These are phyloP conservation scores for Archivesica marissinica DNA, from an alignment of 1,140 invertebrate genomes.

Conservation along the genomic window DNA sequence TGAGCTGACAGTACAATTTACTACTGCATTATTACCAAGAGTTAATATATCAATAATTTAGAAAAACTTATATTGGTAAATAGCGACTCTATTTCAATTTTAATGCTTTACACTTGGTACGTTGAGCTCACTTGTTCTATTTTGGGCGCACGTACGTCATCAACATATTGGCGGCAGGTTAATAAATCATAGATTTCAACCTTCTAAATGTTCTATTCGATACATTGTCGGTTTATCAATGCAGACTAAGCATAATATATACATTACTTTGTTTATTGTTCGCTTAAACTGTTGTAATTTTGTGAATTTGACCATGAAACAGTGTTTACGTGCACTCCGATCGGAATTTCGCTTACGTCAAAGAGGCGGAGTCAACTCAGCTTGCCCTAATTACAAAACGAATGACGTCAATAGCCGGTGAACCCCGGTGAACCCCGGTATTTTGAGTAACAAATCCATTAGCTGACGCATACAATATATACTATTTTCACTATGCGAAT, in stretches of 20 bases:
- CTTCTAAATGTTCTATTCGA: too few species aligned
- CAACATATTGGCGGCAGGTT: too few species aligned
- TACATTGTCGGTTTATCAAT: too few species aligned
- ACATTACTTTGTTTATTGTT: too few species aligned
- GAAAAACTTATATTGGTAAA: too few species aligned
- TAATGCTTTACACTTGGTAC: neutral
- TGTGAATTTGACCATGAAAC: constrained; percentile 55
- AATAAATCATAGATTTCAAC: too few species aligned
- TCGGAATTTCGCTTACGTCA: constrained; percentile 58
- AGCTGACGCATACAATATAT: constrained; percentile 42
- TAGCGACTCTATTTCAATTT: neutral
- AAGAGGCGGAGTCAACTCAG: constrained; percentile 59
- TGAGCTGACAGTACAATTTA: neutral
- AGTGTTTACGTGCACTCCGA: neutral
- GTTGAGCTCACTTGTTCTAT: constrained; percentile 4
- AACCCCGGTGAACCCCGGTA: constrained; percentile 45
- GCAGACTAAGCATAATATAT: too few species aligned
- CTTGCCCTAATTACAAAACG: constrained; percentile 43
- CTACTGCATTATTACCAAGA: too few species aligned
- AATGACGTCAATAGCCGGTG: constrained; percentile 61
- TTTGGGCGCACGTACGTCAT: neutral
- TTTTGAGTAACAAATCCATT: constrained; percentile 52
- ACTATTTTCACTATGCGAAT: constrained; percentile 24
- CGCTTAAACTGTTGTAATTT: constrained; percentile 42
- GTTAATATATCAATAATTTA: too few species aligned